These are phyloP conservation scores for Thunnus thynnus DNA, from an alignment of 2,113 vertebrate species.

Conservation along the genomic window DNA sequence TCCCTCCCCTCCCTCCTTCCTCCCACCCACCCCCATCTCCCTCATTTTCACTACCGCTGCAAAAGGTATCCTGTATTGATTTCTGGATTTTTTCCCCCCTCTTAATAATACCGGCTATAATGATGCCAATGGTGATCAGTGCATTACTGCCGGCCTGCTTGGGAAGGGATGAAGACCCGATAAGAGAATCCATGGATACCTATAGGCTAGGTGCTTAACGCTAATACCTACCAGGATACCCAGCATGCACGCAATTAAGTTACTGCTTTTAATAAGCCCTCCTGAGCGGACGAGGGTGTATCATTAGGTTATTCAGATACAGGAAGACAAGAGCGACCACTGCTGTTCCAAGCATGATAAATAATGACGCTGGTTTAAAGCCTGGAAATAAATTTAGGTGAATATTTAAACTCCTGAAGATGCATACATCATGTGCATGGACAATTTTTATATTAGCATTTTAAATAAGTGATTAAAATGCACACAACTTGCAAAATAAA, in stretches of 20 bases:
- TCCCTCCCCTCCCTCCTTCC: constrained; percentile 17
- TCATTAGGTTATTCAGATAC: constrained; percentile 50
- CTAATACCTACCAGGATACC: constrained; percentile 51
- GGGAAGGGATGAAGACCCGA: constrained; percentile 55
- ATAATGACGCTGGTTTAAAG: constrained; percentile 2
- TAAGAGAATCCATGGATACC: constrained; percentile 64
- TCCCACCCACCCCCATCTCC: constrained; percentile 53
- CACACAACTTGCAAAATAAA: neutral
- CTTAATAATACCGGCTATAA: constrained; percentile 82
- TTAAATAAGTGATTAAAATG: neutral
- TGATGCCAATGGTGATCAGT: constrained; percentile 81
- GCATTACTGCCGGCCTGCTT: constrained; percentile 65
- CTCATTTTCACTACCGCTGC: constrained; percentile 84
- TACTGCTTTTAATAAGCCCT: constrained; percentile 65
- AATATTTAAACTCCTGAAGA: constrained; percentile 5
- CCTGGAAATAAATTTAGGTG: neutral
- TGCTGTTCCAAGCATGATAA: constrained; percentile 52
- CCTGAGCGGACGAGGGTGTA: constrained; percentile 27
- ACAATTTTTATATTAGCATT: neutral
- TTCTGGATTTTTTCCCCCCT: constrained; percentile 64
- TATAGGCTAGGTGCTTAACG: constrained; percentile 50
- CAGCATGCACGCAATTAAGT: constrained; percentile 66
- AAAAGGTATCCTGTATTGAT: constrained; percentile 87
- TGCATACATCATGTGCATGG: constrained; percentile 1
- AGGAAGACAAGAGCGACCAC: constrained; percentile 49